Evolutionary conservation across 2,113 vertebrate genomes (phyloP).

Genomic region (Chaenocephalus aceratus): DNA sequence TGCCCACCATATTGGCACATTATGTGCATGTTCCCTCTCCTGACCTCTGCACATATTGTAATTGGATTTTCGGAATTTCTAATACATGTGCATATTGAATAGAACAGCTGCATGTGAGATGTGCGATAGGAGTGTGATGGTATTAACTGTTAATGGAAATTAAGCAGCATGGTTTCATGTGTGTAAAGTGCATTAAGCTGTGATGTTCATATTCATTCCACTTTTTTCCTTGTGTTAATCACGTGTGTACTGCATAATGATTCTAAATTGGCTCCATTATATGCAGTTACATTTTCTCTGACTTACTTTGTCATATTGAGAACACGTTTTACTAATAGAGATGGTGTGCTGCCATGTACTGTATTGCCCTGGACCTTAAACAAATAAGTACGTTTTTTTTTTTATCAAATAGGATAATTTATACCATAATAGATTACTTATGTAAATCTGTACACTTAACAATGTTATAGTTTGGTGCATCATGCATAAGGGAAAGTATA

Average conservation of each 20-base stretch:
- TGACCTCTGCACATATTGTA: slow-evolving; percentile 59
- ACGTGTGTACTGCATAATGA: neutral
- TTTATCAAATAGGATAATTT: too few species aligned
- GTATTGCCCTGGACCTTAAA: neutral
- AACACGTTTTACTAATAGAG: neutral
- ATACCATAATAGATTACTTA: too few species aligned
- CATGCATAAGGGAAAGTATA: too few species aligned
- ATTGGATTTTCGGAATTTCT: slow-evolving; percentile 59
- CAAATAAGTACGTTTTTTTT: too few species aligned
- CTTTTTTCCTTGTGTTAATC: neutral
- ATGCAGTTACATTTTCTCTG: neutral
- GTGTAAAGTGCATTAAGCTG: neutral
- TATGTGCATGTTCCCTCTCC: slow-evolving; percentile 26
- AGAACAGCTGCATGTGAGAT: slow-evolving; percentile 38
- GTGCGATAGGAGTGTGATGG: slow-evolving; percentile 2
- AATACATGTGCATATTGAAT: slow-evolving; percentile 16
- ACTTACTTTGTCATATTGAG: too few species aligned
- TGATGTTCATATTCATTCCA: neutral
- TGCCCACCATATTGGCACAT: slow-evolving; percentile 26
- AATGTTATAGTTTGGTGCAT: too few species aligned
- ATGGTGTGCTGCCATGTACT: neutral
- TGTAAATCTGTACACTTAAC: too few species aligned
- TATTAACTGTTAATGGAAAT: slow-evolving; percentile 23
- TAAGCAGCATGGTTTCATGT: neutral
- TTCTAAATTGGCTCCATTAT: neutral